These are phyloP conservation scores for Andrena flavipes DNA, from an alignment of 2,888 invertebrate species.

Conservation along the genomic window DNA sequence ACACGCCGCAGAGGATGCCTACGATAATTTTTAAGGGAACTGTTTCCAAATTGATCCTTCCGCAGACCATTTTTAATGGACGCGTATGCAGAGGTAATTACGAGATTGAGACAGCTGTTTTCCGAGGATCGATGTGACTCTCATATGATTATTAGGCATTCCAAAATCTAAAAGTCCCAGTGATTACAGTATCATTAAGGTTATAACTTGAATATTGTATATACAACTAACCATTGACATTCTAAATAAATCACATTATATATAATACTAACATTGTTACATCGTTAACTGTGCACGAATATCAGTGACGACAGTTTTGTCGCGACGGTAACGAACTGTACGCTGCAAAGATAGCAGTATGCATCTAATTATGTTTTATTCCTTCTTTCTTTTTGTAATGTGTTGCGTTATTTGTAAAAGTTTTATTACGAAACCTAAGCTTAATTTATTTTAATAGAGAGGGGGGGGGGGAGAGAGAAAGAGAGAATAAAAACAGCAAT, in stretches of 20 bases:
- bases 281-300: slow-evolving; percentile 46
- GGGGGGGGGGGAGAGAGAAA: no score
- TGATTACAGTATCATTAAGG: slow-evolving; percentile 77
- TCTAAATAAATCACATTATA: slow-evolving; percentile 79
- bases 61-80: slow-evolving; percentile 18
- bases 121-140: slow-evolving; percentile 71
- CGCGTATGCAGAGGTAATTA: slow-evolving; percentile 18
- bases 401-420: slow-evolving; percentile 20
- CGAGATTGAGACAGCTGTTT: slow-evolving; percentile 80
- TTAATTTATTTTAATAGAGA: slow-evolving; percentile 19
- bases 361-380: slow-evolving; percentile 51
- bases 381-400: slow-evolving; percentile 27
- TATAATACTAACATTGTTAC: slow-evolving; percentile 62
- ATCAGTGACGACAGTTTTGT: slow-evolving; percentile 50
- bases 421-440: neutral
- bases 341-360: slow-evolving; percentile 38
- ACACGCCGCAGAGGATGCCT: slow-evolving; percentile 5
- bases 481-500: slow-evolving; percentile 15
- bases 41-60: slow-evolving; percentile 23
- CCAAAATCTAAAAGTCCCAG: slow-evolving; percentile 80
- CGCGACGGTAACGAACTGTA: slow-evolving; percentile 45
- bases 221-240: slow-evolving; percentile 81
- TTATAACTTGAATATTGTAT: slow-evolving; percentile 80
- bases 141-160: slow-evolving; percentile 82
- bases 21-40: slow-evolving; percentile 18